Evolutionary conservation across 30 jellyfish, hydroid and myxozoan species (phyloP).

Genomic region (Chrysaora quinquecirrha): DNA sequence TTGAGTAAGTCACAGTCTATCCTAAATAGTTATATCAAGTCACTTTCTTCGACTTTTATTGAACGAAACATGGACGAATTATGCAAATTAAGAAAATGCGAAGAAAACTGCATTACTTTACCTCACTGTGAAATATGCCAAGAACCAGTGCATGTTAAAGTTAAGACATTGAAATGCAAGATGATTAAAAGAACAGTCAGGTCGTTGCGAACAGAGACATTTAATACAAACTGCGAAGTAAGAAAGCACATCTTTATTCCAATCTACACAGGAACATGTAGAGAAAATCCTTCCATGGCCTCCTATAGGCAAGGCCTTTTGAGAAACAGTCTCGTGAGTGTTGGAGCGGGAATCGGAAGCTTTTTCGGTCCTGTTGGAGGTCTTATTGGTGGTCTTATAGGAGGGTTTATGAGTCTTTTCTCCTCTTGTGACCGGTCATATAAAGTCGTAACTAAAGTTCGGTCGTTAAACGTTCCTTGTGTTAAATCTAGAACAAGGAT

Average conservation of each 20-base stretch:
- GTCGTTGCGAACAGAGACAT: neutral
- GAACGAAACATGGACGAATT: neutral
- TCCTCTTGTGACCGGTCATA: conserved; percentile 44
- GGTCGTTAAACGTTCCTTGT: conserved; percentile 32
- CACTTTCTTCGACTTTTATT: conserved; percentile 1
- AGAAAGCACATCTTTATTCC: conserved; percentile 36
- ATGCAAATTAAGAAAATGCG: conserved; percentile 15
- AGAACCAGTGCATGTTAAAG: conserved; percentile 14
- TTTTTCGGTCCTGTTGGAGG: conserved; percentile 10
- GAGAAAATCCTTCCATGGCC: conserved; percentile 45
- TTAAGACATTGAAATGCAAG: conserved; percentile 17
- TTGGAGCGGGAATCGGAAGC: conserved; percentile 30
- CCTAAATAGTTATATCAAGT: conserved; percentile 2
- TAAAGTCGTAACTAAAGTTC: conserved; percentile 4
- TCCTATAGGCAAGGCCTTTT: conserved; percentile 1
- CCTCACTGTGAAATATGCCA: conserved; percentile 37
- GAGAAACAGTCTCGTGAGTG: conserved; percentile 11
- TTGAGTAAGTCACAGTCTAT: conserved; percentile 11
- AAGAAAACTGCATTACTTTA: conserved; percentile 9
- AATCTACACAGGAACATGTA: conserved; percentile 35
- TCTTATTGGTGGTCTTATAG: conserved; percentile 7
- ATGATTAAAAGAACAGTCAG: neutral
- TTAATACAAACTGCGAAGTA: conserved; percentile 2
- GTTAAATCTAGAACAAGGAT: neutral
- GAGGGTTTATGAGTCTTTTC: conserved; percentile 25